Percentiles rank a stretch among this genome's conserved stretches.
These are phyloP conservation scores for Parascotia fuliginaria DNA, from an alignment of 2,888 invertebrate species.

Conservation along the genomic window DNA sequence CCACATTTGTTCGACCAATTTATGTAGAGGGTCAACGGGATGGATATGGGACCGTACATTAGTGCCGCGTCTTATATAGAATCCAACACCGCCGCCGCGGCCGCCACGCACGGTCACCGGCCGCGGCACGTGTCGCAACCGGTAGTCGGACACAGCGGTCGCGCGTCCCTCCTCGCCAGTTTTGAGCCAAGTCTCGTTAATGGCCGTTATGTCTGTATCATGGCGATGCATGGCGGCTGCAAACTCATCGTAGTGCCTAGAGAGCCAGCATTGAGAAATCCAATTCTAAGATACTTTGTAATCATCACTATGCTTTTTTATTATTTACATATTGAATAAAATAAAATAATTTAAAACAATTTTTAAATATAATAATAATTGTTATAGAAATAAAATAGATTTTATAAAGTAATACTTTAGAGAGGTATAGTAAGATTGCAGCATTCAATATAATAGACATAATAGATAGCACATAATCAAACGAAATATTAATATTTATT, in stretches of 20 bases:
- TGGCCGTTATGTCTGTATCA: neutral
- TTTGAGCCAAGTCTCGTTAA: conserved; percentile 3
- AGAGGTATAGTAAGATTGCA: too few species aligned
- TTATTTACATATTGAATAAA: neutral
- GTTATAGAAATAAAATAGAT: too few species aligned
- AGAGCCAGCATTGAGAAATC: neutral
- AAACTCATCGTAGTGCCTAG: neutral
- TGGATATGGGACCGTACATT: neutral
- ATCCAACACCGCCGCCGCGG: neutral
- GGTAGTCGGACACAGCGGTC: neutral
- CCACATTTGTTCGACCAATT: neutral
- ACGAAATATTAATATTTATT: too few species aligned
- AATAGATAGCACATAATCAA: too few species aligned
- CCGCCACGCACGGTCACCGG: neutral
- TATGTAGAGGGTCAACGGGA: neutral
- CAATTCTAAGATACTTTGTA: neutral
- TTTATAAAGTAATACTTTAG: too few species aligned
- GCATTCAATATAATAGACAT: too few species aligned
- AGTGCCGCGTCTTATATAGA: neutral
- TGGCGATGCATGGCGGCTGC: neutral
- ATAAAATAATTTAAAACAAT: neutral
- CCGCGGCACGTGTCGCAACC: neutral
- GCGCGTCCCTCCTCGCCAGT: neutral
- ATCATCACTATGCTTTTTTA: too few species aligned
- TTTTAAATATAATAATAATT: neutral